phyloP scores from a whole-genome alignment of 2,888 invertebrate species.

The Aplocera efformata region DNA sequence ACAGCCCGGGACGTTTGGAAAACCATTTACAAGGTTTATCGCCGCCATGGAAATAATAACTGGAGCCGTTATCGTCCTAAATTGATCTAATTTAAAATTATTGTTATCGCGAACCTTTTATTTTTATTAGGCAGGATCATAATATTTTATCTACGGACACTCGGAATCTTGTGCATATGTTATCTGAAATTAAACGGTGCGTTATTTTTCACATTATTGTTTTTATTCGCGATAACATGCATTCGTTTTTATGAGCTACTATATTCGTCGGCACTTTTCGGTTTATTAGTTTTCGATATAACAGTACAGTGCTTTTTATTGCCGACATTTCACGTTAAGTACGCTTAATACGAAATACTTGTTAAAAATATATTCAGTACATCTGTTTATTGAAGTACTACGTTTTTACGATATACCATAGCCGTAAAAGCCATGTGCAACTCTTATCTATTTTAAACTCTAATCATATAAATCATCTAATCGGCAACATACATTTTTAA shows the following conservation, averaged over 20 bases:
- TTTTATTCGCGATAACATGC: slow-evolving; percentile 28
- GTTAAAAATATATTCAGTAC: slow-evolving; percentile 11
- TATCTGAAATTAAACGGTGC: slow-evolving; percentile 26
- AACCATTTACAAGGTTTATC: slow-evolving; percentile 79
- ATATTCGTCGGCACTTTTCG: slow-evolving; percentile 23
- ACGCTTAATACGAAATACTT: slow-evolving; percentile 16
- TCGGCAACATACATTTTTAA: no score
- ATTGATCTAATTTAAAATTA: slow-evolving; percentile 79
- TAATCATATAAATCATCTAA: no score
- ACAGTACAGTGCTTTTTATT: slow-evolving; percentile 23
- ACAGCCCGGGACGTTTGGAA: slow-evolving; percentile 72
- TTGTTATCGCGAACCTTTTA: slow-evolving; percentile 74
- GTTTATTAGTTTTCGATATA: slow-evolving; percentile 29
- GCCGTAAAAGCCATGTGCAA: not conserved
- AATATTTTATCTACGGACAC: slow-evolving; percentile 55
- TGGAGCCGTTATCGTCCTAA: slow-evolving; percentile 75
- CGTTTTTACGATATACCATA: slow-evolving; percentile 7
- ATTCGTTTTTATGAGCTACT: slow-evolving; percentile 27
- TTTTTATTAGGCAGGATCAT: slow-evolving; percentile 69
- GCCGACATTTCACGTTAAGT: slow-evolving; percentile 11
- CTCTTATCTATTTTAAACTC: no score
- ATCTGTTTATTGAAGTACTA: not conserved
- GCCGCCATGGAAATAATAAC: slow-evolving; percentile 78
- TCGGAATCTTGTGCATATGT: slow-evolving; percentile 43
- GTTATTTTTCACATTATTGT: slow-evolving; percentile 26